Conservation (phyloP, 1,140 invertebrate species). For the Papilio aristodemus region DNA sequence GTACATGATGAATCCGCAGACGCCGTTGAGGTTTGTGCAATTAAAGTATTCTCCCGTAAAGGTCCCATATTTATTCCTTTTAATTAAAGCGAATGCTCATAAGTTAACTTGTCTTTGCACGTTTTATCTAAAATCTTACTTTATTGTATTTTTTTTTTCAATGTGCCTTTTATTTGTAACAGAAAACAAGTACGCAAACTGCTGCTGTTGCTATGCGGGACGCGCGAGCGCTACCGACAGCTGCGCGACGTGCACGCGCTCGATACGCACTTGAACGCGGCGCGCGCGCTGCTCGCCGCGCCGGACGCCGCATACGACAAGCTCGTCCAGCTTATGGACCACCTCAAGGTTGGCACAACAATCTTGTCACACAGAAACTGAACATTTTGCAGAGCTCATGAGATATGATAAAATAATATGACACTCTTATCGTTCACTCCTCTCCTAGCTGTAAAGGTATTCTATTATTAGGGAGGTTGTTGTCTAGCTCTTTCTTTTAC, state of each 20-base stretch:
- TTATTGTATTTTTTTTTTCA: too few species aligned
- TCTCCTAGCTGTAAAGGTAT: too few species aligned
- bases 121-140: too few species aligned
- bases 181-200: conserved; percentile 92
- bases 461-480: too few species aligned
- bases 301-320: conserved; percentile 90
- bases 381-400: too few species aligned
- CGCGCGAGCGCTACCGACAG: conserved; percentile 97
- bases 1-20: conserved; percentile 97
- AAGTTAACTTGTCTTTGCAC: too few species aligned
- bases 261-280: conserved; percentile 89
- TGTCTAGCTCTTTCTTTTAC: too few species aligned
- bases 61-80: too few species aligned
- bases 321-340: conserved; percentile 95
- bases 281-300: conserved; percentile 72
- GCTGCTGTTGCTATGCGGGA: conserved; percentile 95
- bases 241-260: conserved; percentile 95
- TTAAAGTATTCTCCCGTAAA: too few species aligned
- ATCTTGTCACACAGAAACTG: too few species aligned
- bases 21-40: conserved; percentile 82
- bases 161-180: conserved; percentile 8
- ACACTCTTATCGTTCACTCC: neutral
- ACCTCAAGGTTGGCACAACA: conserved; percentile 87
- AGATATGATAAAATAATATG: too few species aligned
- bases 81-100: too few species aligned